These are phyloP conservation scores for Hyalella azteca DNA, from an alignment of 2,888 invertebrate genomes.

Conservation along the genomic window DNA sequence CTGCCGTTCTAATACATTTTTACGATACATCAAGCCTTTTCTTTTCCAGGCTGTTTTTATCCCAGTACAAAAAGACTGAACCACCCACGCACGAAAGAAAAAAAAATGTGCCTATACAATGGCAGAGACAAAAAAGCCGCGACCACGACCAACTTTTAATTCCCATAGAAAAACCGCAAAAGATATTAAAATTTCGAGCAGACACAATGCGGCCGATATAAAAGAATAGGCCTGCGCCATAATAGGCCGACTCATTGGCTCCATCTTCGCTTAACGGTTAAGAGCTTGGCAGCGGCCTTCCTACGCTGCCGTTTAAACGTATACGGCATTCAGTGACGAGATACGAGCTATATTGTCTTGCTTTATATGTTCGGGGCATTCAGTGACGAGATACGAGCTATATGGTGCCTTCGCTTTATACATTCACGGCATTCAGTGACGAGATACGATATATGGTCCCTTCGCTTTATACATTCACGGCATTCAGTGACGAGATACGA, in stretches of 20 bases:
- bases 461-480: no score
- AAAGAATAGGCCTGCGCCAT: conserved; percentile 17
- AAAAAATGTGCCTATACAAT: conserved; percentile 22
- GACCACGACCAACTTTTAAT: conserved; percentile 10
- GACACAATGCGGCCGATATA: conserved; percentile 31
- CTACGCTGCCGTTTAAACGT: no score
- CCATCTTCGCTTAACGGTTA: not conserved
- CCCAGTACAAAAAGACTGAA: not conserved
- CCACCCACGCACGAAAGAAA: not conserved
- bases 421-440: no score
- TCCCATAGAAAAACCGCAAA: conserved; percentile 31
- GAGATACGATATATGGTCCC: no score
- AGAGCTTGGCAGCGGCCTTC: not conserved
- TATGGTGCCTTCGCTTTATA: no score
- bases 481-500: no score
- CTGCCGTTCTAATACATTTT: no score
- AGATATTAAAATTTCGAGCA: conserved; percentile 32
- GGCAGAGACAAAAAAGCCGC: conserved; percentile 17
- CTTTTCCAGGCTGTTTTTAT: not conserved
- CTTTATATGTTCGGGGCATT: no score
- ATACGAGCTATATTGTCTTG: no score
- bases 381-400: no score
- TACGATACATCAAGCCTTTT: not conserved
- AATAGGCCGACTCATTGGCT: not conserved
- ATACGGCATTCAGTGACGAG: no score